Percentiles rank a stretch among this genome's conserved stretches.
Evolutionary conservation across 2,888 invertebrate genomes (phyloP).

Genomic region (Trichopria drosophilae): DNA sequence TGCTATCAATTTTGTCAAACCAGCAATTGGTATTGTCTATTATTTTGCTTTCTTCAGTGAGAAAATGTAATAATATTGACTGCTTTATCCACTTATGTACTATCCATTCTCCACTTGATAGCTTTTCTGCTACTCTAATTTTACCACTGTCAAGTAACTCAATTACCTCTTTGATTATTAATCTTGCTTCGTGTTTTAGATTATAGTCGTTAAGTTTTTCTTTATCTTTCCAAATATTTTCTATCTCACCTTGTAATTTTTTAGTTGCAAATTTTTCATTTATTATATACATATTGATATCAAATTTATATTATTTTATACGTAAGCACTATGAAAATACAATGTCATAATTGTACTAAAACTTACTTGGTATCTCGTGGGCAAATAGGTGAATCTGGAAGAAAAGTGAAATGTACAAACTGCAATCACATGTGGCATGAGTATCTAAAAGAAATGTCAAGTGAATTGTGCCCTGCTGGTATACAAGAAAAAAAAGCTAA

Average conservation of each 20-base stretch:
- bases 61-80: constrained; percentile 20
- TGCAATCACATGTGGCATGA: constrained; percentile 17
- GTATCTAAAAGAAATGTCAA: constrained; percentile 17
- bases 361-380: constrained; percentile 16
- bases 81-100: constrained; percentile 18
- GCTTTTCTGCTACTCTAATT: constrained; percentile 20
- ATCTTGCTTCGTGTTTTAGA: constrained; percentile 15
- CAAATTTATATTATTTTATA: constrained; percentile 18
- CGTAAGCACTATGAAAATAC: constrained; percentile 16
- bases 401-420: constrained; percentile 17
- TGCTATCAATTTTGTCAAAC: constrained; percentile 20
- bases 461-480: constrained; percentile 19
- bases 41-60: constrained; percentile 20
- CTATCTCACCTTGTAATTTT: constrained; percentile 17
- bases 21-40: constrained; percentile 21
- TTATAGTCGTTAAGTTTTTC: constrained; percentile 18
- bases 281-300: constrained; percentile 14
- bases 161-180: constrained; percentile 18
- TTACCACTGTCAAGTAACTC: constrained; percentile 18
- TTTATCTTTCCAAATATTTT: constrained; percentile 18
- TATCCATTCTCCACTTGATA: constrained; percentile 19
- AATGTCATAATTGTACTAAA: constrained; percentile 18
- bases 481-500: constrained; percentile 24
- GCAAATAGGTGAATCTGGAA: constrained; percentile 18
- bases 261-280: constrained; percentile 18